Evolutionary conservation across 1,140 invertebrate genomes (phyloP).

Genomic region (Monomorium pharaonis): DNA sequence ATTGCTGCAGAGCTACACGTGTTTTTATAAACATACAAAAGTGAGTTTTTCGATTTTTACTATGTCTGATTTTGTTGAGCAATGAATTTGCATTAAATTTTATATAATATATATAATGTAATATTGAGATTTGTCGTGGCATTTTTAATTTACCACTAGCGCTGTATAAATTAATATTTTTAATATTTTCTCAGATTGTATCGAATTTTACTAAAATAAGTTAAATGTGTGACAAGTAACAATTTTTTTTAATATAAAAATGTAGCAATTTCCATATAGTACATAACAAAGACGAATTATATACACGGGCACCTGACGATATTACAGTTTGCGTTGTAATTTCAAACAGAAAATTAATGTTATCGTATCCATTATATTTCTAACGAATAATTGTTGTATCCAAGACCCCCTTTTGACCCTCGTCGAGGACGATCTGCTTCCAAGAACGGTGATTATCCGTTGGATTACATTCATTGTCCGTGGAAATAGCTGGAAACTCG

Average conservation of each 20-base stretch:
- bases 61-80: too few relatives aligned
- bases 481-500: slow-evolving; percentile 44
- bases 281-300: not conserved
- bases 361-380: slow-evolving; percentile 15
- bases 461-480: slow-evolving; percentile 57
- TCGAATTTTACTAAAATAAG: not conserved
- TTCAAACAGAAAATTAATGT: not conserved
- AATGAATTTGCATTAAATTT: too few relatives aligned
- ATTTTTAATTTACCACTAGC: too few relatives aligned
- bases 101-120: too few relatives aligned
- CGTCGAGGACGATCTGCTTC: not conserved
- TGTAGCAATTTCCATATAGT: not conserved
- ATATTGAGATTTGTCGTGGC: too few relatives aligned
- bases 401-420: slow-evolving; percentile 9
- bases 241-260: slow-evolving; percentile 14
- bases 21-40: too few relatives aligned
- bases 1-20: too few relatives aligned
- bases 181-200: not conserved
- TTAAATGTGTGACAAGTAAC: not conserved
- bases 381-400: not conserved
- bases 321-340: not conserved
- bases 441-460: slow-evolving; percentile 41
- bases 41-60: too few relatives aligned
- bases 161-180: too few relatives aligned
- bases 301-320: not conserved